Evolutionary conservation across 2,113 vertebrate species (phyloP).

Genomic region (Aegotheles bennettii): DNA sequence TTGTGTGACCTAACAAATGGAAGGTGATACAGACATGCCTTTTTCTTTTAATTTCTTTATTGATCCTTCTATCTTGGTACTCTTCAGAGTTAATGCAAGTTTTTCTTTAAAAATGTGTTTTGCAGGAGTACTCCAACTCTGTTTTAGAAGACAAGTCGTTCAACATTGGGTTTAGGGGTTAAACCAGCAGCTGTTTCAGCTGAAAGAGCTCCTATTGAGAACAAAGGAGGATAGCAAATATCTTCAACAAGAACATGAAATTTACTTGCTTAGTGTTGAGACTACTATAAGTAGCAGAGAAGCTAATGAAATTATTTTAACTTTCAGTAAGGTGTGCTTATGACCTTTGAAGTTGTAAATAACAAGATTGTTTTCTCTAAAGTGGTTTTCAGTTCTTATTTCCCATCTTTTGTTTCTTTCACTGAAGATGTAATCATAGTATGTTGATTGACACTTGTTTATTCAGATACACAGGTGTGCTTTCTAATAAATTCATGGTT

Average conservation of each 20-base stretch:
- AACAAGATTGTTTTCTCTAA: background rate
- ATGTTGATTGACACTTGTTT: background rate
- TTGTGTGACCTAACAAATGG: background rate
- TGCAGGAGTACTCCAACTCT: background rate
- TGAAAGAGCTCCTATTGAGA: background rate
- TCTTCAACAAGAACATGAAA: background rate
- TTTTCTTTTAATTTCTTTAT: accelerated
- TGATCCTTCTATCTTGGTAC: background rate
- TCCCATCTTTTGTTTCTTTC: background rate
- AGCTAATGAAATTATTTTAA: background rate
- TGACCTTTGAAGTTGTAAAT: background rate
- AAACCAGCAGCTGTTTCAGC: background rate
- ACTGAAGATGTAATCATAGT: background rate
- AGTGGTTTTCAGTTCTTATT: background rate
- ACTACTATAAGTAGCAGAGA: background rate
- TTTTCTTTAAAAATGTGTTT: background rate
- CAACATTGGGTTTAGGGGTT: background rate
- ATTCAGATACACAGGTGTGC: background rate
- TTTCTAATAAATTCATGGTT: background rate
- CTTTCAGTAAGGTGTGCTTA: background rate
- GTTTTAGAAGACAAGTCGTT: background rate
- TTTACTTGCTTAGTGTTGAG: background rate
- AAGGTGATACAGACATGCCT: background rate
- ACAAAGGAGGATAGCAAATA: background rate
- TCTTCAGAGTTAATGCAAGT: background rate